Conservation (phyloP, 1,140 invertebrate genomes). For the Campoletis sonorensis region DNA sequence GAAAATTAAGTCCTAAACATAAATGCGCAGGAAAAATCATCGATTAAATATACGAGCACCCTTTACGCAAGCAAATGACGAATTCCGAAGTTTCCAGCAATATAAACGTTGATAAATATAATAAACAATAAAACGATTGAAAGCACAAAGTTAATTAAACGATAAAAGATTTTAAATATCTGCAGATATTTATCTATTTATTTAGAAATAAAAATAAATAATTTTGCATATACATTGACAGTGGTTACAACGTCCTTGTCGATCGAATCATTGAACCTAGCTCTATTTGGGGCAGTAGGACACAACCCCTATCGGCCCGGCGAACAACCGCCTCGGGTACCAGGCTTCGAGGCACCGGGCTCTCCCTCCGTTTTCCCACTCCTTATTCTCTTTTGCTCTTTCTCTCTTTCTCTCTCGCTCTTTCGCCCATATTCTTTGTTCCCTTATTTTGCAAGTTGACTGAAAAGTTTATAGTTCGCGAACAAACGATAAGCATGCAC, state of each 20-base stretch:
- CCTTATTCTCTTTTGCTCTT: background rate
- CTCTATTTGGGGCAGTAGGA: constrained; percentile 56
- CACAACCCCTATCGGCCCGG: constrained; percentile 50
- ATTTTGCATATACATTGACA: constrained; percentile 3
- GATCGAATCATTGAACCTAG: constrained; percentile 56
- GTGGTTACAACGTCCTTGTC: constrained; percentile 49
- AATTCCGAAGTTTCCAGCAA: too few species aligned
- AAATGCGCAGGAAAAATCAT: too few species aligned
- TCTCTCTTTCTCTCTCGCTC: too few species aligned
- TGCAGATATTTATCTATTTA: too few species aligned
- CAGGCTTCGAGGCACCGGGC: constrained; percentile 21
- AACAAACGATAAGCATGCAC: background rate
- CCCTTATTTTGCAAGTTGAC: background rate
- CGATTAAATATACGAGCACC: too few species aligned
- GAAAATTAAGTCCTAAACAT: too few species aligned
- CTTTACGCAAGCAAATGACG: too few species aligned
- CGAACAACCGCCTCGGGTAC: constrained; percentile 43
- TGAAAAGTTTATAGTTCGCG: background rate
- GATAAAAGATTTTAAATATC: too few species aligned
- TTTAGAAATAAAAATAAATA: background rate
- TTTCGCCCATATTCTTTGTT: background rate
- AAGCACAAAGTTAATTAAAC: too few species aligned
- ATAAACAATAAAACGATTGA: too few species aligned
- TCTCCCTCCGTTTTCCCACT: constrained; percentile 21
- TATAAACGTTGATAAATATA: too few species aligned